Evolutionary conservation across 2,888 invertebrate genomes (phyloP), one percentile per base, ranked within the genome.

Genomic region (Cheilosia pagana): DNA sequence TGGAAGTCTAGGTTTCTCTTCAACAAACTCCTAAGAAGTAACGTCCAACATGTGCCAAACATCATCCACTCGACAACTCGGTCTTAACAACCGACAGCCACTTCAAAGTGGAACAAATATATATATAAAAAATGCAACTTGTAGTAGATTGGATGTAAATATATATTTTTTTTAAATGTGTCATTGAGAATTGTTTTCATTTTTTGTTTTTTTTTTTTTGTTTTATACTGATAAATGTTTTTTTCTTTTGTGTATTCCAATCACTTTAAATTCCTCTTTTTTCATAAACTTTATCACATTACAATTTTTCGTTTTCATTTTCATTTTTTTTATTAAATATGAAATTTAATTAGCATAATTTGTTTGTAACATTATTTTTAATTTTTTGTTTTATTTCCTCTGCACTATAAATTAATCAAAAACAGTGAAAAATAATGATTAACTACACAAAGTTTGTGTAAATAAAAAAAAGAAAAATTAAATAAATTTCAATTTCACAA

Each of bases 401-500:
- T 23, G 12, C 35, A 2, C 6, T 50, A 12, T 12, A 4, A 48
- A 10, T 21, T 21, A 48, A 48, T 21, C 10, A 50, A 12, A 50
- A 23, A 14, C 19, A 19, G 43, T 7, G 19, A 45, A 43, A n/a
- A n/a, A 45, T 19, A 45, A 43, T 1, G 6, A 43, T 7, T 6
- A 3, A n/a, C 7, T 43, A n/a, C 16, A 43, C 14, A n/a, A 6
- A 6, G 1, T 41, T 41, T 41, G n/a, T n/a, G 5, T 43, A n/a
- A 6, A 7, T 7, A 43, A 43, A n/a, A 43, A 16, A 16, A 43
- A 43, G 16, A 7, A 43, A 41, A 5, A n/a, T 14, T 28, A 57
- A 48, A 62, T 48, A n/a, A 28, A 31, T 48, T 62, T 62, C 12
- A 48, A 31, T 16, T 62, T 48, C 31, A 62, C 62, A 45, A 45